Evolutionary conservation across 1,140 invertebrate genomes (phyloP), one percentile per base, ranked within the genome.

Genomic region (Sarcophaga peregrina): DNA sequence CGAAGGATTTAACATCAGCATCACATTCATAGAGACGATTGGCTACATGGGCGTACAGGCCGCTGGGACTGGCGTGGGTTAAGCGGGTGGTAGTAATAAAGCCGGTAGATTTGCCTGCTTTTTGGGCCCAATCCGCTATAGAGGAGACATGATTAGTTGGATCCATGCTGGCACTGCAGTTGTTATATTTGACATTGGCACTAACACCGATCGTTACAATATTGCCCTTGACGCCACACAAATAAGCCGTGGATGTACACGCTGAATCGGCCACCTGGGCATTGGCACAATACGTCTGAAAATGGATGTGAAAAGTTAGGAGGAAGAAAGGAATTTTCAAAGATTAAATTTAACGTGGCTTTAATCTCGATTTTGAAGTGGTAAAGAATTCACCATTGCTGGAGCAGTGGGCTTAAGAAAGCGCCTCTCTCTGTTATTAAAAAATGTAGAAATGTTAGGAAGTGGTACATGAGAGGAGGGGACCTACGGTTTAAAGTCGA

Each of bases 181-280:
- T 93, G 13, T 91, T 91, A 1, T 91, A 88, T 62, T 90, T 85
- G 0, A 97, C 96, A 84, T 83, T 91, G 82, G 85, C 93, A 91
- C 74, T 93, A 0, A 96, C 91, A 0, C 95, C 95, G 5, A 96
- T 85, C 0, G 93, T 93, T 13, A 92, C 92, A 52, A 91, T 92
- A 84, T 95, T 95, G 0, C 92, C 92, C 89, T 97, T 97, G 0
- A 96, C 93, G 8, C 96, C 96, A 47, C 92, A 91, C 17, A 96
- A 88, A 84, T 94, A 95, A 0, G 95, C 95, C 3, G 95, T 96
- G 5, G 89, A 86, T 0, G 94, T 94, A 17, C 93, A 94, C 0
- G 96, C 96, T 0, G 95, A 96, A 88, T 98, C 97, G 0, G 96
- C 93, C 0, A 95, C 94, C 93, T 97, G 96, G 13, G 92, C 92